phyloP scores from a whole-genome alignment of 2,797 vertebrate genomes.

The Hydrolagus colliei region DNA sequence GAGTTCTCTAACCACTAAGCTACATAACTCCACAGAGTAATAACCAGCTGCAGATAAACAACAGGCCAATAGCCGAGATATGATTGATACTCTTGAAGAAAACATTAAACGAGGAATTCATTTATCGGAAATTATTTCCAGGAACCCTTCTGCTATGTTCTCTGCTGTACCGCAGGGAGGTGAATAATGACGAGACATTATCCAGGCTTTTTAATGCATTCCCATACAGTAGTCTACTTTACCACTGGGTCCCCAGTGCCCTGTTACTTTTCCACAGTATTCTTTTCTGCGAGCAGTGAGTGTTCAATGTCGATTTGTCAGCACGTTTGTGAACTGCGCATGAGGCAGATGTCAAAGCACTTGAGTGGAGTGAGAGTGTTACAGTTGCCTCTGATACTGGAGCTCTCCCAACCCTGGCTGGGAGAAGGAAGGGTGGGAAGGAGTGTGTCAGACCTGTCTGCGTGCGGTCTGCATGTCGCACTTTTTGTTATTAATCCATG shows the following conservation, averaged over 20 bases:
- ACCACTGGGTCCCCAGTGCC: background rate
- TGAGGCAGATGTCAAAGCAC: background rate
- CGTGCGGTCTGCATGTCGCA: background rate
- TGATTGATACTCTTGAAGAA: conserved; percentile 31
- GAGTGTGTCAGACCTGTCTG: background rate
- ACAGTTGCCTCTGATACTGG: background rate
- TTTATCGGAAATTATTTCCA: conserved; percentile 26
- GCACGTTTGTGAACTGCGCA: too few species aligned
- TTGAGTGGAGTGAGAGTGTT: background rate
- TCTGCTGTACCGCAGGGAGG: background rate
- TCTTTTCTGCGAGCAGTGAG: conserved; percentile 1
- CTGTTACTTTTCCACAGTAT: conserved; percentile 1
- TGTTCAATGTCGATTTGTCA: background rate
- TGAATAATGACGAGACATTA: conserved; percentile 5
- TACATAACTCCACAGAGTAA: too few species aligned
- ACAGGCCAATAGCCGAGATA: conserved; percentile 13
- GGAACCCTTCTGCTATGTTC: conserved; percentile 25
- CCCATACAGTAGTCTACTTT: conserved; percentile 19
- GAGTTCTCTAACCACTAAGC: too few species aligned
- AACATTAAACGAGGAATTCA: conserved; percentile 19
- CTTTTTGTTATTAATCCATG: background rate
- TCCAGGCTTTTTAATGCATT: conserved; percentile 12
- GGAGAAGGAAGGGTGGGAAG: background rate
- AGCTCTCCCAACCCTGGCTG: too few species aligned
- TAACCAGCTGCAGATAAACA: background rate